Base-by-base conservation (phyloP, 2,113 vertebrate genomes). In the Patagioenas fasciata region DNA sequence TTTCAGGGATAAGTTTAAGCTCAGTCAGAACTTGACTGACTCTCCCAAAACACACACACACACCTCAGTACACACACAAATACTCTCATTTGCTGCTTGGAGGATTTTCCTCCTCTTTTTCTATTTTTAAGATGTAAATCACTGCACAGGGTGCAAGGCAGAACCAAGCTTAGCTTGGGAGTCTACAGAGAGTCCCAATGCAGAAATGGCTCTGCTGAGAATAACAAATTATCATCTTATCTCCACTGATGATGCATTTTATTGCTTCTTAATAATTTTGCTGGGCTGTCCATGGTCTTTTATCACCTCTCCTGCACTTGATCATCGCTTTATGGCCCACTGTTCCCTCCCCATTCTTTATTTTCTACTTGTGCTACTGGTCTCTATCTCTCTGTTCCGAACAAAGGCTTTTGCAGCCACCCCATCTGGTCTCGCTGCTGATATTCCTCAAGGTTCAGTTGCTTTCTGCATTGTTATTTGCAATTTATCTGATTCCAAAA, bases 401-500 rank as follows among this genome's bases (percentile, higher is more conserved):
- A 88, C 50, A 65, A 77, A 9, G 71, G 65, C 40, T 75, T 81
- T 86, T 88, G 95, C 85, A 94, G 95, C 79, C 80, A 62, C 71
- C 85, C 91, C 95, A 57, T 94, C 87, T 40, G 61, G 64, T 44
- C 94, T 29, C 67, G 84, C 95, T 80, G 50, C 47, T 24, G 88
- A 47, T 93, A 58, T 26, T 95, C 85, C 96, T 98, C 93, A 95
- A 97, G 95, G 84, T 91, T 97, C 95, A 85, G 72, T 96, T 94
- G 90, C 62, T 97, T 88, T 89, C 95, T 88, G 79, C 57, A 40
- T 88, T 95, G 94, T 97, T 97, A 97, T 97, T 97, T 97, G 89
- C 95, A 97, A 97, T 97, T 97, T 97, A 97, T 97, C 96, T 93
- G 97, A 97, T 97, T 97, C 94, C 80, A 93, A 97, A 97, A 85